Conservation (phyloP, 2,797 vertebrate species). For the Denticeps clupeoides region DNA sequence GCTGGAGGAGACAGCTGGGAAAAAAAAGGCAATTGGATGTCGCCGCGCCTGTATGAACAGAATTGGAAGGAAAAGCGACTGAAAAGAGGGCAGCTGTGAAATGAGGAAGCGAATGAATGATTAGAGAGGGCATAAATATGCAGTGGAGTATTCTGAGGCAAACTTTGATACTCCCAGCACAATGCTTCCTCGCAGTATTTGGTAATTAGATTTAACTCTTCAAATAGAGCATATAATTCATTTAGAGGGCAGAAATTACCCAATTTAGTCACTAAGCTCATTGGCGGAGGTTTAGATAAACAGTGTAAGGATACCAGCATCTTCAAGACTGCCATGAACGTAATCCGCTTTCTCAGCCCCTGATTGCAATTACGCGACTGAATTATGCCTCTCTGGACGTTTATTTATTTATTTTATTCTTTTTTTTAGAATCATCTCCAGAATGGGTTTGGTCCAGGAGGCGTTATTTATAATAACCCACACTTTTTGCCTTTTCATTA, state of each 20-base stretch:
- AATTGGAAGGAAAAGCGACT: too few relatives aligned
- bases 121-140: too few relatives aligned
- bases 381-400: conserved; percentile 23
- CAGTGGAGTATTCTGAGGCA: too few relatives aligned
- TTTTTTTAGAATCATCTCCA: conserved; percentile 28
- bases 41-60: too few relatives aligned
- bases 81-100: too few relatives aligned
- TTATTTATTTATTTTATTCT: too few relatives aligned
- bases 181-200: conserved; percentile 35
- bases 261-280: conserved; percentile 55
- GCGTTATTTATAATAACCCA: too few relatives aligned
- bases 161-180: too few relatives aligned
- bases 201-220: conserved; percentile 56
- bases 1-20: too few relatives aligned
- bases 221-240: conserved; percentile 63
- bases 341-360: conserved; percentile 31
- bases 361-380: conserved; percentile 29
- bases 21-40: too few relatives aligned
- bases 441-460: conserved; percentile 16
- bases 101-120: too few relatives aligned
- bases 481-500: too few relatives aligned
- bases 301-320: conserved; percentile 40
- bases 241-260: conserved; percentile 57
- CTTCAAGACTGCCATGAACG: conserved; percentile 13
- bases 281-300: conserved; percentile 55